Base-by-base conservation (phyloP, 2,113 vertebrate genomes). In the Etia nguti region DNA sequence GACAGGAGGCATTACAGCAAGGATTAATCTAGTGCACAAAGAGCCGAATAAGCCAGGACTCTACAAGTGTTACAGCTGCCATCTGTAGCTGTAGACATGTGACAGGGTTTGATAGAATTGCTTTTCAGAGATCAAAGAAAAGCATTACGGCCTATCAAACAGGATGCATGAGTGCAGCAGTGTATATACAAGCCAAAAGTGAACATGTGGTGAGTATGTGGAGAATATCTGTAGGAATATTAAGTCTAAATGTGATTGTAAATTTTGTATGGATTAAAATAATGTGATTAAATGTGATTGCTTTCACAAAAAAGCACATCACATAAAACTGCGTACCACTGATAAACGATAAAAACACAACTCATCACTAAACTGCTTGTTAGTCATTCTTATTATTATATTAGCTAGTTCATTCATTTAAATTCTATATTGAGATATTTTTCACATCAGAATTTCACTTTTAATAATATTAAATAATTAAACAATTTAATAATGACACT, bases 131-230 rank as follows among this genome's bases (percentile, higher is more conserved):
- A 26, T 81, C 82, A 82, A 83, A 84, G 91, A 93, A 95, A 95
- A 95, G 94, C 95, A 92, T 83, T 41, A 54, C 55, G 8, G 84
- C 80, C 90, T 91, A 96, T 96, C 94, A 95, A 95, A 94, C 92
- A 85, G 77, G 65, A 87, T 38, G 86, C 89, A 88, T 77, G 89
- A 83, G 80, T 82, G 83, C 8, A 84, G 89, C 85, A 29, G 56
- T 90, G 68, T 68, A 60, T 75, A 90, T 89, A 83, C 83, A 90
- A 85, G 91, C 84, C 54, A 46, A 59, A 68, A 77, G 73, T 77
- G 46, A 77, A 31, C 16, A 52, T 77, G 26, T 36, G 80, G 29
- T 85, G 50, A 79, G 43, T 55, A 41, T 85, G 65, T 83, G 31
- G 31, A 81, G 62, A 73, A 9, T 84, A 46, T 60, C 52, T 82